Conservation (phyloP, 1,140 invertebrate genomes). For the Sarcophaga peregrina region DNA sequence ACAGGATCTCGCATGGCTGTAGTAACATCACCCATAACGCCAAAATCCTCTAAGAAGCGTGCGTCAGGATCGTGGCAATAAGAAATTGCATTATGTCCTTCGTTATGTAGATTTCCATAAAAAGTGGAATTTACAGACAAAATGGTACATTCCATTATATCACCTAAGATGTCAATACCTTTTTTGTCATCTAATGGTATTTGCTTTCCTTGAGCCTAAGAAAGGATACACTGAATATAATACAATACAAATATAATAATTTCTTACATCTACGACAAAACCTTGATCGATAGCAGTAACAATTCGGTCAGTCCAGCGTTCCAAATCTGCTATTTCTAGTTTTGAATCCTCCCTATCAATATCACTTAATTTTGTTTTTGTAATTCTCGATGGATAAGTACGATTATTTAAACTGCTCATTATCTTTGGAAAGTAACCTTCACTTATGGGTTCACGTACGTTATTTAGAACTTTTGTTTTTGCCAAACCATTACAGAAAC, state of each 20-base stretch:
- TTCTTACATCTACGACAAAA: conserved; percentile 63
- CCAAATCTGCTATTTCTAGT: conserved; percentile 70
- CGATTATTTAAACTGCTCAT: conserved; percentile 70
- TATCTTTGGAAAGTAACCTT: conserved; percentile 73
- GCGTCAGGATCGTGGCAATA: conserved; percentile 74
- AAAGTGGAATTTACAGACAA: conserved; percentile 71
- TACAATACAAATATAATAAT: not conserved
- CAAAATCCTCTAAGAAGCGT: conserved; percentile 71
- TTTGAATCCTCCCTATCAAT: conserved; percentile 70
- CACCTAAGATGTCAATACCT: conserved; percentile 74
- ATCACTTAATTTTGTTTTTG: conserved; percentile 68
- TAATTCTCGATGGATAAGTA: conserved; percentile 70
- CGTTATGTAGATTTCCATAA: conserved; percentile 76
- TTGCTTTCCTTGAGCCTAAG: conserved; percentile 41
- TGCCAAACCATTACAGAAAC: conserved; percentile 69
- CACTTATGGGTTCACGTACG: conserved; percentile 68
- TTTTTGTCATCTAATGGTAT: conserved; percentile 56
- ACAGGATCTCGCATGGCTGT: conserved; percentile 78
- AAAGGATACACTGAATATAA: not conserved
- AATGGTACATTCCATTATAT: conserved; percentile 72
- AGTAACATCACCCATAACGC: conserved; percentile 75
- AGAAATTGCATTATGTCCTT: conserved; percentile 73
- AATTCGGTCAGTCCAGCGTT: conserved; percentile 72
- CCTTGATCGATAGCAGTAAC: conserved; percentile 74
- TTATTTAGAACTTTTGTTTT: conserved; percentile 69